phyloP scores from a whole-genome alignment of 2,888 invertebrate species.

The Chouioia cunea region DNA sequence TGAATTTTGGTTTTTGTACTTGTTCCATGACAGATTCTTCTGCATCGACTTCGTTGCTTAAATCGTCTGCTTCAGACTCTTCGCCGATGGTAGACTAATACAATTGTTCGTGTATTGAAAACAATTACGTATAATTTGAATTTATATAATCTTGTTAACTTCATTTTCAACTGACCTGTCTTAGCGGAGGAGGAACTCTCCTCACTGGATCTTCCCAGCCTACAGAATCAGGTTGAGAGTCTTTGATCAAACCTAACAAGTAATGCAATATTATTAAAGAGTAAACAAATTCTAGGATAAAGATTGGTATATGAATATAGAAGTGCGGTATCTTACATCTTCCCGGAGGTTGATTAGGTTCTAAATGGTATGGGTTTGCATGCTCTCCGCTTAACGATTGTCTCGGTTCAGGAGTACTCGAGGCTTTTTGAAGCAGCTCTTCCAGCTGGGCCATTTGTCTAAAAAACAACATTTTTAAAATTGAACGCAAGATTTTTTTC shows the following conservation, averaged over 20 bases:
- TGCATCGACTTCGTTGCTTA: conserved; percentile 41
- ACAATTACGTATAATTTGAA: background rate
- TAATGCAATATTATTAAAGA: conserved; percentile 37
- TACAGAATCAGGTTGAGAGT: conserved; percentile 76
- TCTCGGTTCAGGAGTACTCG: conserved; percentile 58
- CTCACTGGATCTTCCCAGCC: conserved; percentile 76
- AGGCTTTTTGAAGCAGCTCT: conserved; percentile 57
- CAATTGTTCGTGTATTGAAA: conserved; percentile 17
- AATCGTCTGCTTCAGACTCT: conserved; percentile 10
- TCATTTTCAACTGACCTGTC: conserved; percentile 22
- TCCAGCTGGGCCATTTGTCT: conserved; percentile 62
- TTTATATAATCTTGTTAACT: conserved; percentile 11
- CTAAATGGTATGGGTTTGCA: conserved; percentile 53
- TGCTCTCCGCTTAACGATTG: conserved; percentile 57
- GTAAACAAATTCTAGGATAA: conserved; percentile 1
- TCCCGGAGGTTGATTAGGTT: conserved; percentile 49
- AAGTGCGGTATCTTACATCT: conserved; percentile 49
- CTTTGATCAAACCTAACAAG: conserved; percentile 59
- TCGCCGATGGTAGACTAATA: conserved; percentile 39
- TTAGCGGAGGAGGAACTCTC: conserved; percentile 30
- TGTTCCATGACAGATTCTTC: conserved; percentile 9
- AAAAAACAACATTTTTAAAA: conserved; percentile 8
- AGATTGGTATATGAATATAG: conserved; percentile 3
- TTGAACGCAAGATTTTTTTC: background rate
- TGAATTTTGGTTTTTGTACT: conserved; percentile 57